These are phyloP conservation scores for Bilobella aurantiaca DNA, from an alignment of 1,140 invertebrate genomes.

Conservation along the genomic window DNA sequence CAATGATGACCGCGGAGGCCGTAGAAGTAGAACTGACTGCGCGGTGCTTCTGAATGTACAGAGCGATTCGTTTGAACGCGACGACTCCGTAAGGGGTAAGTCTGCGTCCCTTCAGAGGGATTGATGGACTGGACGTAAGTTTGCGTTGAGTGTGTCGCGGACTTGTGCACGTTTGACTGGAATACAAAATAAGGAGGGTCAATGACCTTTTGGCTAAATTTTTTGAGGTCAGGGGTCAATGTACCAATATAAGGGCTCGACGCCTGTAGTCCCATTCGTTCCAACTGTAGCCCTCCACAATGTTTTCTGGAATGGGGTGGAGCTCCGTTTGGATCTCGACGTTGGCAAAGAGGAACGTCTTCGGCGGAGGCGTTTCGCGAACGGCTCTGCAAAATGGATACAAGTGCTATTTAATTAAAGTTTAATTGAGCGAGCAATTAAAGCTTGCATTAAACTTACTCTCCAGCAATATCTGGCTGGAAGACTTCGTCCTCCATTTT, in stretches of 20 bases:
- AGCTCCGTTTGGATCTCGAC: constrained; percentile 21
- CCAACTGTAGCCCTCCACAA: constrained; percentile 49
- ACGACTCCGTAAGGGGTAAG: constrained; percentile 7
- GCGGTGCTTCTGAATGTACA: constrained; percentile 13
- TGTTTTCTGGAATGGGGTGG: constrained; percentile 21
- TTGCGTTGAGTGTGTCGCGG: constrained; percentile 51
- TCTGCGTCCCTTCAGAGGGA: constrained; percentile 18
- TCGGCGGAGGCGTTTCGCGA: not conserved
- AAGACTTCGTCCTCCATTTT: no score
- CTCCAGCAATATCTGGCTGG: not conserved
- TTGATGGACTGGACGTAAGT: constrained; percentile 38
- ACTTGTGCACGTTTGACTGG: constrained; percentile 45
- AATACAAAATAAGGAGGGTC: constrained; percentile 6
- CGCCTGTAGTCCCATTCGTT: constrained; percentile 65
- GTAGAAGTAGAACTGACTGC: constrained; percentile 23
- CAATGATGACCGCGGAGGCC: constrained; percentile 29
- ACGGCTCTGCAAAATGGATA: not conserved
- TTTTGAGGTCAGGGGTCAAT: no score
- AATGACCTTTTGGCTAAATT: no score
- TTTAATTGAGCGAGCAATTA: not conserved
- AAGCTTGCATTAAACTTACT: not conserved
- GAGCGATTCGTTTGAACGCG: constrained; percentile 15
- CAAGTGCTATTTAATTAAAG: not conserved
- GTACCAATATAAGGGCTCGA: constrained; percentile 57
- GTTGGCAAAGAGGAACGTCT: no score